Evolutionary conservation across 1,140 invertebrate genomes (phyloP), one percentile per base, ranked within the genome.

Genomic region (Carcinoscorpius rotundicauda): DNA sequence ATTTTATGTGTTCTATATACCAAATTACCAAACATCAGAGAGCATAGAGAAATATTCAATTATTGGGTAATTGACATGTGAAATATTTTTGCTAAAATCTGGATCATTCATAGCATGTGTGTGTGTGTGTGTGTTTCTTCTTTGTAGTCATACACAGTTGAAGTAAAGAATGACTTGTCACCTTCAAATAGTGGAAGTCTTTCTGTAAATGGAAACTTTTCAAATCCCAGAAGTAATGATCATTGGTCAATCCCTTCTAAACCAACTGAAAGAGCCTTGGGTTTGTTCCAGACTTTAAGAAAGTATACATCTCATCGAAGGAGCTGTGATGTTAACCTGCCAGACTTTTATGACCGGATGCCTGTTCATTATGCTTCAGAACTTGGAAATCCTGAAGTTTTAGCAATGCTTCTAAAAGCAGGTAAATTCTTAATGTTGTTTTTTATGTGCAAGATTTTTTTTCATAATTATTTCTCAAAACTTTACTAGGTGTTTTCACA

Each of bases 291-390:
- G 64, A 78, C 78, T 6, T 71, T 81, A 55, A 65, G 81, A 49
- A 71, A 70, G 5, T 66, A 67, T 66, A 66, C 63, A 56, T 49
- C 56, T 68, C 50, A 61, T 58, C 48, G 50, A 49, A 51, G 29
- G 59, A 75, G 71, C 51, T 67, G 77, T 68, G 79, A 82, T 73
- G 74, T 80, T 0, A 80, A 82, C 66, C 69, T 78, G 3, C 75
- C 79, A 56, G 83, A 84, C 74, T 73, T 75, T 4, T 78, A 80
- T 64, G 75, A 81, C 49, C 76, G 81, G 50, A 80, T 79, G 59
- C 81, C 82, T 1, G 65, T 85, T 58, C 83, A 85, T 73, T 84
- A 84, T 76, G 82, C 83, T 48, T 79, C 83, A 50, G 77, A 77
- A 58, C 78, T 78, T 64, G 82, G 80, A 0, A 76, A 81, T 69